phyloP scores from a whole-genome alignment of 1,140 invertebrate species.

The Drosophila triauraria region DNA sequence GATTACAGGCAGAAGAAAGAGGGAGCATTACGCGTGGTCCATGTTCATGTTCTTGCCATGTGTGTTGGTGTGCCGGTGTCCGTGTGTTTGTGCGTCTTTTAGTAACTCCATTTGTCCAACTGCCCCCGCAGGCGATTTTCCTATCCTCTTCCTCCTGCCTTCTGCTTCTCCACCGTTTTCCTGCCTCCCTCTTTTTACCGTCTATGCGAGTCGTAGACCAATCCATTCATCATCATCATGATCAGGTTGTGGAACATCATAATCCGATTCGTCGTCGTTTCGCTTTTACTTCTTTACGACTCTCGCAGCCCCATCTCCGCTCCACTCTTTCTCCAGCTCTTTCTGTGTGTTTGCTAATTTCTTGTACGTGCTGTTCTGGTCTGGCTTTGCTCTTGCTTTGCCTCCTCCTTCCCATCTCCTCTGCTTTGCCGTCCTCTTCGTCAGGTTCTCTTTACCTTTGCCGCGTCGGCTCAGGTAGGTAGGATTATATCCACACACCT shows the following conservation, averaged over 20 bases:
- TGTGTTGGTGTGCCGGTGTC: constrained; percentile 27
- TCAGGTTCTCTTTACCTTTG: constrained; percentile 39
- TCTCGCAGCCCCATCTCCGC: constrained; percentile 4
- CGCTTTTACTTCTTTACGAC: constrained; percentile 69
- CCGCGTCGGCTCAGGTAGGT: constrained; percentile 57
- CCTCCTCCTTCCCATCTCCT: neutral
- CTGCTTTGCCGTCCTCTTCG: constrained; percentile 20
- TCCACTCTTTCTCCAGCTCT: constrained; percentile 6
- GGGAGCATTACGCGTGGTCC: constrained; percentile 69
- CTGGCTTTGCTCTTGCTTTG: constrained; percentile 62
- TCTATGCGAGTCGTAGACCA: constrained; percentile 44
- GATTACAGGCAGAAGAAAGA: constrained; percentile 62
- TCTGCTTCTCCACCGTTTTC: constrained; percentile 4
- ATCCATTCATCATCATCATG: constrained; percentile 77
- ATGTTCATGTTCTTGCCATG: constrained; percentile 61
- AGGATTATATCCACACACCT: constrained; percentile 12
- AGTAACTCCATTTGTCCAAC: constrained; percentile 74
- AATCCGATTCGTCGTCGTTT: constrained; percentile 61
- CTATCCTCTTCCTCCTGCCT: neutral
- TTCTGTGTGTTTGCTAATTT: constrained; percentile 73
- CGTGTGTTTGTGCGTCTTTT: constrained; percentile 31
- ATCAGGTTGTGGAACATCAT: constrained; percentile 59
- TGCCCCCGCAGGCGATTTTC: constrained; percentile 59
- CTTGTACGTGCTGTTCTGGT: constrained; percentile 80
- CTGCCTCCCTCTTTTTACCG: neutral